Conservation (phyloP, 2,113 vertebrate species). For the Rhipidura dahli region DNA sequence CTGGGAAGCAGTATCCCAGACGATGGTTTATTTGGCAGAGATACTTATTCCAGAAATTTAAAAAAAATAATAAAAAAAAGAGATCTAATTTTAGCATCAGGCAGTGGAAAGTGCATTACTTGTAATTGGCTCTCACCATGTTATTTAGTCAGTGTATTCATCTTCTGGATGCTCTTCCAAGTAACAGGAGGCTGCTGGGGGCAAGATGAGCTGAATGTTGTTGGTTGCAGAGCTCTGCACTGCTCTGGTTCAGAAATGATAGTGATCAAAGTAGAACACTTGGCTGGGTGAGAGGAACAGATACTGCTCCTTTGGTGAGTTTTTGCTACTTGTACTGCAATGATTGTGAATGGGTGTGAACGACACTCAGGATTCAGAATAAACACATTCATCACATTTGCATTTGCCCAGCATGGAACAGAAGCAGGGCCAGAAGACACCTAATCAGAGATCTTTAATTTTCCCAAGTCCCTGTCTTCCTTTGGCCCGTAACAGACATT, state of each 20-base stretch:
- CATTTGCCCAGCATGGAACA: background rate
- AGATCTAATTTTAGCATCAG: background rate
- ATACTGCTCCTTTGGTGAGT: background rate
- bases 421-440: background rate
- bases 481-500: background rate
- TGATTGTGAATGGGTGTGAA: background rate
- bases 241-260: background rate
- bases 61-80: background rate
- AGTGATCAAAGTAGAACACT: background rate
- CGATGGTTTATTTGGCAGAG: background rate
- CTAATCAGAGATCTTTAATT: background rate
- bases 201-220: background rate
- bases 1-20: background rate
- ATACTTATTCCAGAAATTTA: background rate
- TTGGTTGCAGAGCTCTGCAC: background rate
- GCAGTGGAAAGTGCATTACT: background rate
- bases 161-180: background rate
- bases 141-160: background rate
- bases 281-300: background rate
- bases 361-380: background rate
- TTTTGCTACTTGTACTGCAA: background rate
- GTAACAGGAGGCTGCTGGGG: background rate
- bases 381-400: background rate
- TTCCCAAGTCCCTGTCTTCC: background rate
- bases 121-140: background rate